A percentile compares a stretch with the other conserved stretches of the same genome.
phyloP scores from a whole-genome alignment of 2,797 vertebrate species.

The Cygnus olor region DNA sequence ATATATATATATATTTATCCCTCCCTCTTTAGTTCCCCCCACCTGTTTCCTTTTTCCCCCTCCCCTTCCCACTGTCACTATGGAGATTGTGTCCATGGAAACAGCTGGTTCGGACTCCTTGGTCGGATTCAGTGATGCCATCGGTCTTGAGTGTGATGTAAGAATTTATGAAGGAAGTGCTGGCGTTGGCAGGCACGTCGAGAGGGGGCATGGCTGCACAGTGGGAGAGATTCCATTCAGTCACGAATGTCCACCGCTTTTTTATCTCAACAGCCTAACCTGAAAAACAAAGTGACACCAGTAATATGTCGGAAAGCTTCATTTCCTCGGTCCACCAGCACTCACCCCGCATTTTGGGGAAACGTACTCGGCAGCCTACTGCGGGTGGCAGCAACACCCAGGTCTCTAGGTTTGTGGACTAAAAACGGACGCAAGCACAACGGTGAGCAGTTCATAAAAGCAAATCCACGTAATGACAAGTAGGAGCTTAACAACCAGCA shows the following conservation, averaged over 20 bases:
- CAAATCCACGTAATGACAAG: background rate
- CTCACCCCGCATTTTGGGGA: background rate
- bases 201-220: slow-evolving; percentile 77
- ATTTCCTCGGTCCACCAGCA: background rate
- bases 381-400: background rate
- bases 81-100: slow-evolving; percentile 85
- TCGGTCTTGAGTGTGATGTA: slow-evolving; percentile 79
- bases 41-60: slow-evolving; percentile 75
- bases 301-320: background rate
- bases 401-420: background rate
- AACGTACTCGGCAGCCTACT: background rate
- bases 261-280: slow-evolving; percentile 85
- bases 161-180: slow-evolving; percentile 81
- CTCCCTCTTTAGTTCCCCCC: slow-evolving; percentile 76
- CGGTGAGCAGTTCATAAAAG: rapidly evolving
- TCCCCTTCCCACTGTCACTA: slow-evolving; percentile 82
- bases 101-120: slow-evolving; percentile 82
- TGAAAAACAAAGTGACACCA: slow-evolving; percentile 70
- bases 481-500: background rate
- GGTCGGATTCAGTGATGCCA: slow-evolving; percentile 80
- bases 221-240: slow-evolving; percentile 76
- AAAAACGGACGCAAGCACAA: background rate
- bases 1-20: slow-evolving; percentile 79
- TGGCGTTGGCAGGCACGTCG: slow-evolving; percentile 78
- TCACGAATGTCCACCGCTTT: slow-evolving; percentile 76